Evolutionary conservation across 53 echinoderm and acorn worm genomes (phyloP), one percentile per base, ranked within the genome.

Genomic region (Hippasteria phrygiana): DNA sequence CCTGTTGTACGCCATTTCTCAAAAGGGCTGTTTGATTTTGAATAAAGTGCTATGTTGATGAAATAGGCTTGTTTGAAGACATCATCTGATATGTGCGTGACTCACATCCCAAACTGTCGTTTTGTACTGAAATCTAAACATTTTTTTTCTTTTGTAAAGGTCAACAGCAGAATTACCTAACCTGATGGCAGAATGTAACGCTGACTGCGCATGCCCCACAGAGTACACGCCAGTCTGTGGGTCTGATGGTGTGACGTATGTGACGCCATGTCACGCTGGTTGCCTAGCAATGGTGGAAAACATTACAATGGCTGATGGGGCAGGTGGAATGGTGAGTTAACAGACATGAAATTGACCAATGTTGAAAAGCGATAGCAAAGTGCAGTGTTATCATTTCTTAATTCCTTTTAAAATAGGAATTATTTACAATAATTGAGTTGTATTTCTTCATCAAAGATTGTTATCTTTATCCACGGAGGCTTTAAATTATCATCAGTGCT

Each of bases 251-350:
- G 76, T 88, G 4, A 93, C 93, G 48, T 93, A 93, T 71, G 81
- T 70, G 24, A 88, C 91, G 26, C 91, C 91, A 34, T 93, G 93
- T 56, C 82, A 91, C 62, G 93, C 93, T 54, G 93, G 93, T 48
- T 93, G 93, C 88, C 85, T 71, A 53, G 71, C 71, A 38, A 81
- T 17, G 64, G 65, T 64, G 43, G 43, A 55, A 35, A 83, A 75
- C 16, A 40, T 46, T 3, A 41, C 41, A 22, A 56, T 24, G 26
- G 28, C 33, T 39, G 80, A 59, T 26, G 62, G 6, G 27, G 39
- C 9, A 31, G 69, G 75, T 54, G 42, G 48, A 26, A 89, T 83
- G 56, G 92, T 92, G 53, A 92, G 92, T 77, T 39, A 45, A 7
- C 50, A n/a, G 8, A 26, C 11, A 53, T 17, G 16, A 69, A 31